Evolutionary conservation across 2,888 invertebrate species (phyloP).

Genomic region (Tholera decimalis): DNA sequence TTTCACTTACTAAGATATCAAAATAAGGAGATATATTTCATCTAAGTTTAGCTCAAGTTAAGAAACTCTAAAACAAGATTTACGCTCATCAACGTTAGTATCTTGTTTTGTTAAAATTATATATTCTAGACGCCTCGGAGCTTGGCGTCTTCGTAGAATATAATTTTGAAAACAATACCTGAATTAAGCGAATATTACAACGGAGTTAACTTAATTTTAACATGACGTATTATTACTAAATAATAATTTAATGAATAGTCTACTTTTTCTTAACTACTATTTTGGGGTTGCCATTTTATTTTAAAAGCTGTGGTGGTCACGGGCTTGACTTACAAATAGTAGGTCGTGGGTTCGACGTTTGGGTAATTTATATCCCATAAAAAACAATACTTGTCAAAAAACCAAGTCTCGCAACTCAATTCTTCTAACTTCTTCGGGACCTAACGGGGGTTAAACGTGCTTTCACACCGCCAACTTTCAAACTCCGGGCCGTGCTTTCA

Average conservation of each 20-base stretch:
- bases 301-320: too few species aligned
- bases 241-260: slow-evolving; percentile 9
- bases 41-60: slow-evolving; percentile 33
- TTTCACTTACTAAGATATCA: slow-evolving; percentile 7
- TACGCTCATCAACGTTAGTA: slow-evolving; percentile 13
- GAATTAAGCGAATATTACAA: slow-evolving; percentile 25
- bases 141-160: slow-evolving; percentile 18
- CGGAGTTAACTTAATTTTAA: slow-evolving; percentile 11
- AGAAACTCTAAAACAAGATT: slow-evolving; percentile 30
- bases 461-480: too few species aligned
- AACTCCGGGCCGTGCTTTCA: too few species aligned
- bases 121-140: slow-evolving; percentile 40
- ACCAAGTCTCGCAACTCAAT: too few species aligned
- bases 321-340: too few species aligned
- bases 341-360: too few species aligned
- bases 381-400: too few species aligned
- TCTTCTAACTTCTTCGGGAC: too few species aligned
- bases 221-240: slow-evolving; percentile 13
- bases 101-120: slow-evolving; percentile 49
- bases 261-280: too few species aligned
- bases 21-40: slow-evolving; percentile 26
- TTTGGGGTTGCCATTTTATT: too few species aligned
- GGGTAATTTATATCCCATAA: too few species aligned
- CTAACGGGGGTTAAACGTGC: too few species aligned
- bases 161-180: slow-evolving; percentile 43